These are phyloP conservation scores for Tipula unca DNA, from an alignment of 2,888 invertebrate species.

Conservation along the genomic window DNA sequence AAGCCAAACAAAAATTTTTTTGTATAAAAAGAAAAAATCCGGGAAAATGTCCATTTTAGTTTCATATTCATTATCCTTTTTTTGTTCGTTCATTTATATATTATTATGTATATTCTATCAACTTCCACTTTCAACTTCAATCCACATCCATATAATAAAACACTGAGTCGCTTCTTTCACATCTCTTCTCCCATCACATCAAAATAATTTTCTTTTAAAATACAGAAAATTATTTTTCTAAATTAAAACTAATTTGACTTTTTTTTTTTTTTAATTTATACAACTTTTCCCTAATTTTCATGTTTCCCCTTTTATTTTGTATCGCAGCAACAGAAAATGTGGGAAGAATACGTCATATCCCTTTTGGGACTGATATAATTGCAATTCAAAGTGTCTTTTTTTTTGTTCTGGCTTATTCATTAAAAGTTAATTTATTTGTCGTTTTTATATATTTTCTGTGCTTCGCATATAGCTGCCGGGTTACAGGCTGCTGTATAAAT, in stretches of 20 bases:
- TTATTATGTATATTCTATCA: background rate
- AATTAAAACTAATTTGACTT: constrained; percentile 8
- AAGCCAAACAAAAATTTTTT: background rate
- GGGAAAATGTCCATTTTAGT: background rate
- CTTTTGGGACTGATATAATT: constrained; percentile 4
- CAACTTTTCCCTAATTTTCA: background rate
- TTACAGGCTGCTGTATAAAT: background rate
- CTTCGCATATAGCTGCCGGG: background rate
- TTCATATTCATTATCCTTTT: background rate
- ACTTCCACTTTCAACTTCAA: background rate
- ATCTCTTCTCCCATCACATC: background rate
- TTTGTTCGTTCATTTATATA: background rate
- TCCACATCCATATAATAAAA: background rate
- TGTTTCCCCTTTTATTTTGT: background rate
- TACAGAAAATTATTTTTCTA: background rate
- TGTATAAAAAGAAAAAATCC: background rate
- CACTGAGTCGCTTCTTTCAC: background rate
- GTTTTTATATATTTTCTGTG: background rate
- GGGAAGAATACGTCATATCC: background rate
- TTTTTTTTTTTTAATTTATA: background rate
- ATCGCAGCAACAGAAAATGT: background rate
- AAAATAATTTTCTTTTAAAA: background rate
- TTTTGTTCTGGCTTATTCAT: background rate
- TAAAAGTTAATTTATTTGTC: background rate
- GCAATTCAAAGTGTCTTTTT: background rate